These are phyloP conservation scores for Epizoanthus illoricatus DNA, from an alignment of 92 coral and sea anemone genomes.

Conservation along the genomic window DNA sequence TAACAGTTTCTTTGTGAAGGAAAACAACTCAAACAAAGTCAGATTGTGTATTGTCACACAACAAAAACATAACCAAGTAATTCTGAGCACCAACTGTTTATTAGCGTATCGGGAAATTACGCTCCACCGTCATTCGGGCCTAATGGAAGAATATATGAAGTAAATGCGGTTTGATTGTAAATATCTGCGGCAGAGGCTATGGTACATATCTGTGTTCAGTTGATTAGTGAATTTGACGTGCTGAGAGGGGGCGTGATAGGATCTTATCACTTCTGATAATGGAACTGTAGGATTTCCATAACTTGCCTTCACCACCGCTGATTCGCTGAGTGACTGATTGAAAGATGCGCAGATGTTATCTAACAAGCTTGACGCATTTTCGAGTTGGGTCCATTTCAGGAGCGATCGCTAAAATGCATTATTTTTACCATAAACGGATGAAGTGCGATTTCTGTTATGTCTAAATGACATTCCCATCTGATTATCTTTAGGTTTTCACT, in stretches of 20 bases:
- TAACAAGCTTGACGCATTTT: slow-evolving; percentile 42
- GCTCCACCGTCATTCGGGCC: neutral
- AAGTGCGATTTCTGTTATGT: slow-evolving; percentile 11
- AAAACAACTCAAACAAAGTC: slow-evolving; percentile 50
- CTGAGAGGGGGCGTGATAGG: slow-evolving; percentile 81
- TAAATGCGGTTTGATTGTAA: slow-evolving; percentile 19
- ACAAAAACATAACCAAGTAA: slow-evolving; percentile 5
- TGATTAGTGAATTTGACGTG: slow-evolving; percentile 51
- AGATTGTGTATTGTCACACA: slow-evolving; percentile 47
- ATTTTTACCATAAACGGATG: slow-evolving; percentile 21
- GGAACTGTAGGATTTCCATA: slow-evolving; percentile 80
- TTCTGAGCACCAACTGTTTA: neutral
- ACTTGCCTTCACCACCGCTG: slow-evolving; percentile 79
- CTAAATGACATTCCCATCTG: slow-evolving; percentile 18
- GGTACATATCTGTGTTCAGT: slow-evolving; percentile 9
- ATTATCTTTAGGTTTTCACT: slow-evolving; percentile 25
- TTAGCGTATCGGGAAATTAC: neutral
- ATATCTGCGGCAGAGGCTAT: slow-evolving; percentile 11
- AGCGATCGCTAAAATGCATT: slow-evolving; percentile 25
- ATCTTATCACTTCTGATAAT: slow-evolving; percentile 81
- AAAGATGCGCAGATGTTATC: slow-evolving; percentile 57
- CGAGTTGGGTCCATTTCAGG: slow-evolving; percentile 23
- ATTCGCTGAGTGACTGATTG: slow-evolving; percentile 71
- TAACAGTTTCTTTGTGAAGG: slow-evolving; percentile 47
- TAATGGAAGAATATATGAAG: slow-evolving; percentile 2